Base-by-base conservation (phyloP, 2,113 vertebrate genomes). In the Seriola quinqueradiata region DNA sequence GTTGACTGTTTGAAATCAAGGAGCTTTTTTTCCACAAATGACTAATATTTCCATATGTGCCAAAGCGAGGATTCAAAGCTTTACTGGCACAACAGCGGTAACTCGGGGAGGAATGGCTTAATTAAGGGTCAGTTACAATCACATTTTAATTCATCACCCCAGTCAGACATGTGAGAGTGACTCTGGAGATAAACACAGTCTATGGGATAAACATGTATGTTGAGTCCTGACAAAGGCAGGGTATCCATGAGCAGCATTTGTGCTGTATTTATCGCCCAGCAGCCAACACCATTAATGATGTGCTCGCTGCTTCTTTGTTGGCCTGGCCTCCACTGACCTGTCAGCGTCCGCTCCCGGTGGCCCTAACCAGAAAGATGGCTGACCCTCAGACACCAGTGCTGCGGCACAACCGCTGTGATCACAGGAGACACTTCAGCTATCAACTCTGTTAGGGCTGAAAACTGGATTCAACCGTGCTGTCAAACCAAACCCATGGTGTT, bases 251-350 rank as follows among this genome's bases (percentile, higher is more conserved):
- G 48, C 12, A 32, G 64, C 19, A 38, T 61, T 71, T 32, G 4
- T 36, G 44, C 13, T 58, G 14, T 19, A 28, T 85, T 86, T 80
- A 87, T 87, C 82, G 23, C 46, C 12, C 32, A 61, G 36, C 82
- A 80, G 69, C 55, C 61, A 59, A 79, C 71, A 0, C 34, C 48
- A 25, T 57, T 84, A 81, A 79, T 61, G 70, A 86, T 77, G 70
- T 64, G 74, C 44, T 32, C 3, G 28, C 23, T 60, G 5, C 67
- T 69, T 32, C 61, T 83, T 75, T 78, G 72, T 70, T 32, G n/a
- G 8, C 34, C 34, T 19, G 75, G 13, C 75, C 78, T 59, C 19
- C 21, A 2, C 9, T 55, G 61, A 84, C 81, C 59, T 1, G 60
- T 48, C 76, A 54, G 9, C 4, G 0, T 25, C 36, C 3, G 19